A percentile compares a stretch with the other conserved stretches of the same genome.
phyloP scores from a whole-genome alignment of 2,888 invertebrate species.

The Microplitis manilae region DNA sequence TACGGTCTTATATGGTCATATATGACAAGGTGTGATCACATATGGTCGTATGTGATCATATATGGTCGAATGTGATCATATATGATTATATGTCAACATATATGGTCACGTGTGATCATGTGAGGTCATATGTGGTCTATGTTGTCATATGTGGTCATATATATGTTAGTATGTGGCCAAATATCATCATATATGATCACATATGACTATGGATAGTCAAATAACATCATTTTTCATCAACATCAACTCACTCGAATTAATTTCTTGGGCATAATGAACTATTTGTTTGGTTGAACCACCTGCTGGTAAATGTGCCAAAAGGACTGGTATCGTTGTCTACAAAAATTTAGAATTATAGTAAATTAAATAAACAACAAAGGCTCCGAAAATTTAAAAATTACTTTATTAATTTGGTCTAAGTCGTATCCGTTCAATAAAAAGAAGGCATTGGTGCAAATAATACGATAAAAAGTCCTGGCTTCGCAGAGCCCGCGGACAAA shows the following conservation, averaged over 20 bases:
- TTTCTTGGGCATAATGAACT: constrained; percentile 79
- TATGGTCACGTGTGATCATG: too few species aligned
- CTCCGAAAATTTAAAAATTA: constrained; percentile 56
- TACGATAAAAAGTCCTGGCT: constrained; percentile 72
- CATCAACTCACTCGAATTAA: constrained; percentile 53
- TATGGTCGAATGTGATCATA: too few species aligned
- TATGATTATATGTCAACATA: too few species aligned
- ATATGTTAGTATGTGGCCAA: too few species aligned
- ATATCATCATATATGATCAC: too few species aligned
- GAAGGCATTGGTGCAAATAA: constrained; percentile 78
- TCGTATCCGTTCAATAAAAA: constrained; percentile 79
- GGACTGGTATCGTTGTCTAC: constrained; percentile 80
- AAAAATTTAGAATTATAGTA: constrained; percentile 47
- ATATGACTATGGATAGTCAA: too few species aligned
- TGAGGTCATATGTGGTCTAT: too few species aligned
- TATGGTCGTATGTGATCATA: too few species aligned
- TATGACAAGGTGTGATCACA: too few species aligned
- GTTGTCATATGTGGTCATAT: too few species aligned
- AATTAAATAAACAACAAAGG: background rate
- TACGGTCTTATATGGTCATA: background rate
- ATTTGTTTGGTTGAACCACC: constrained; percentile 81
- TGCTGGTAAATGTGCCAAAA: constrained; percentile 79
- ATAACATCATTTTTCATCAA: too few species aligned
- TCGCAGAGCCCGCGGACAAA: constrained; percentile 60
- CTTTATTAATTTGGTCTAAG: constrained; percentile 74